Evolutionary conservation across 2,113 vertebrate species (phyloP), one percentile per base, ranked within the genome.

Genomic region (Salminus brasiliensis): DNA sequence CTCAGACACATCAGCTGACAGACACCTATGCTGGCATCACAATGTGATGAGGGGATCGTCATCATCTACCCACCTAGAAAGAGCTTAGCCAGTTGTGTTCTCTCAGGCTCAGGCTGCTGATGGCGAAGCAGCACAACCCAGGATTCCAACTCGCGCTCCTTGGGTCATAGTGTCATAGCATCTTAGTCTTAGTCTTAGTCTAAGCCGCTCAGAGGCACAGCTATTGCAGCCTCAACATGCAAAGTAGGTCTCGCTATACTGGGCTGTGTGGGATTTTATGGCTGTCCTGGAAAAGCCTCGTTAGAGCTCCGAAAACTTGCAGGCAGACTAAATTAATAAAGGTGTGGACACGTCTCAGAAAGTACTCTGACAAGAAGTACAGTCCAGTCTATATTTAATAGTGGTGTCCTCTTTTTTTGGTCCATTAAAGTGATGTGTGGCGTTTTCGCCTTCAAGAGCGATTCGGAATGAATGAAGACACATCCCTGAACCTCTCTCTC

Each of bases 371-470:
- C 82, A 82, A 82, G 60, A 65, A 55, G 41, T 21, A 25, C 23
- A 32, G 30, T 55, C 47, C 23, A 32, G 30, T 55, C 47, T 75
- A 66, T 80, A 71, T 80, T 80, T 76, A 76, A 72, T 74, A 82
- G 83, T 69, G 73, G 62, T 84, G 90, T 88, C 86, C 84, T 88
- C 83, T 53, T 52, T 76, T n/a, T 74, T 86, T 83, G 41, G 78
- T 81, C 86, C 83, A 78, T 90, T 87, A 86, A 84, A 86, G 80
- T 82, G 86, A 83, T 80, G 84, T 55, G 73, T 74, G 82, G 74
- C 79, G 76, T 74, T 66, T 79, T 76, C n/a, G 76, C 81, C 81
- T 83, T 84, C 83, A 59, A 87, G 78, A 84, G 80, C 71, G 74
- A 82, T 85, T 83, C 81, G 85, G 77, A 68, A 49, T 85, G 85